Evolutionary conservation across 2,888 invertebrate species (phyloP).

Genomic region (Lepidochrysops patricia): DNA sequence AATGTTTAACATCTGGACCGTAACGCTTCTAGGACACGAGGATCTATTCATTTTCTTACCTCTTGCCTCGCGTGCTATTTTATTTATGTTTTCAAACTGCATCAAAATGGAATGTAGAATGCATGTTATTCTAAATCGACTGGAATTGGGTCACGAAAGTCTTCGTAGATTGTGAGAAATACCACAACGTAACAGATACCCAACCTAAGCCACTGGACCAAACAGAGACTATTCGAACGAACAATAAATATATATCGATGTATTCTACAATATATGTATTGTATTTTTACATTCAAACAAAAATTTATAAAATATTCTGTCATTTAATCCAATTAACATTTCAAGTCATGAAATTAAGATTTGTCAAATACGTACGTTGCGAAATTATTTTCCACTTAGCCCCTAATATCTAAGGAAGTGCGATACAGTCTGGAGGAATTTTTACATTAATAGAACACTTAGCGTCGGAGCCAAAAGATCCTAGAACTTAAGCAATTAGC

Average conservation of each 20-base stretch:
- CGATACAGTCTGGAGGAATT: slow-evolving; percentile 59
- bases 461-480: slow-evolving; percentile 61
- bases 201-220: too few relatives aligned
- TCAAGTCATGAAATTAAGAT: not conserved
- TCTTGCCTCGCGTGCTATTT: slow-evolving; percentile 35
- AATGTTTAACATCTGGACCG: slow-evolving; percentile 49
- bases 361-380: not conserved
- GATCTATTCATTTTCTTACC: slow-evolving; percentile 45
- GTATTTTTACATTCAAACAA: too few relatives aligned
- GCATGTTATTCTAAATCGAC: not conserved
- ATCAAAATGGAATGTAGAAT: not conserved
- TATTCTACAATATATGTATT: too few relatives aligned
- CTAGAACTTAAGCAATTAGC: slow-evolving; percentile 72
- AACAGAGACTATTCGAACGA: too few relatives aligned
- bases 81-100: slow-evolving; percentile 33
- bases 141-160: not conserved
- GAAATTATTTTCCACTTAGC: slow-evolving; percentile 11
- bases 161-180: too few relatives aligned
- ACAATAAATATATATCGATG: too few relatives aligned
- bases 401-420: slow-evolving; percentile 44
- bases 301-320: too few relatives aligned
- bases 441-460: slow-evolving; percentile 64
- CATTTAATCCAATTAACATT: too few relatives aligned
- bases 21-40: slow-evolving; percentile 38
- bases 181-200: too few relatives aligned